Conservation (phyloP, 2,113 vertebrate genomes). For the Eptesicus fuscus region DNA sequence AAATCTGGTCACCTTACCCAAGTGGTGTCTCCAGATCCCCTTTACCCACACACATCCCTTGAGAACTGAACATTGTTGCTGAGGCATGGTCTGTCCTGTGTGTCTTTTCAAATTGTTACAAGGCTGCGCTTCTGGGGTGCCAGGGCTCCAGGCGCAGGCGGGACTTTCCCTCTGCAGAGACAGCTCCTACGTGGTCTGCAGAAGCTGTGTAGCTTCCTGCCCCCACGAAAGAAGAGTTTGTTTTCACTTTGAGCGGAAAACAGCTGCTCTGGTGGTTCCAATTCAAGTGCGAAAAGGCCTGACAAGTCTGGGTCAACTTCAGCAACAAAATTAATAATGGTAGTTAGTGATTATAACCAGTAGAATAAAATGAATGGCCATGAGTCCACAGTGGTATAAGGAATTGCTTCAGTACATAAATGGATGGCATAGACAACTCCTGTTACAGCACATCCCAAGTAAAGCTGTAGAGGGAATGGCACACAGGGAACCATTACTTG, state of each 20-base stretch:
- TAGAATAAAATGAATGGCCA: not conserved
- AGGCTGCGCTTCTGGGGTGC: fast-evolving
- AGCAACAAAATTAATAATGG: not conserved
- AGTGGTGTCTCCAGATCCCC: not conserved
- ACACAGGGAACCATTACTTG: not conserved
- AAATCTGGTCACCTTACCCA: too few species aligned
- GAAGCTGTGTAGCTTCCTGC: not conserved
- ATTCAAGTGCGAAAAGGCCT: not conserved
- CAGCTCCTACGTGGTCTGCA: not conserved
- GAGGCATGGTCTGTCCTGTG: too few species aligned
- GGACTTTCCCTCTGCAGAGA: not conserved
- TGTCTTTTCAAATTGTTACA: not conserved
- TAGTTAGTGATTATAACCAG: not conserved
- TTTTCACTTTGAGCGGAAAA: not conserved
- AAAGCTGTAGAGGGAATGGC: fast-evolving
- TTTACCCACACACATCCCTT: not conserved
- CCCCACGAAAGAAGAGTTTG: not conserved
- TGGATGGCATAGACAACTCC: not conserved
- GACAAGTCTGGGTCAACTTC: not conserved
- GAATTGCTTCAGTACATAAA: too few species aligned
- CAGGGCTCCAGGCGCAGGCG: too few species aligned
- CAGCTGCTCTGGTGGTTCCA: not conserved
- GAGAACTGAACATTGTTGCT: not conserved
- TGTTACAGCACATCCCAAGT: not conserved
- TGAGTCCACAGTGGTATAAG: not conserved